Conservation (phyloP, 2,113 vertebrate species). For the Microcebus jonahi region DNA sequence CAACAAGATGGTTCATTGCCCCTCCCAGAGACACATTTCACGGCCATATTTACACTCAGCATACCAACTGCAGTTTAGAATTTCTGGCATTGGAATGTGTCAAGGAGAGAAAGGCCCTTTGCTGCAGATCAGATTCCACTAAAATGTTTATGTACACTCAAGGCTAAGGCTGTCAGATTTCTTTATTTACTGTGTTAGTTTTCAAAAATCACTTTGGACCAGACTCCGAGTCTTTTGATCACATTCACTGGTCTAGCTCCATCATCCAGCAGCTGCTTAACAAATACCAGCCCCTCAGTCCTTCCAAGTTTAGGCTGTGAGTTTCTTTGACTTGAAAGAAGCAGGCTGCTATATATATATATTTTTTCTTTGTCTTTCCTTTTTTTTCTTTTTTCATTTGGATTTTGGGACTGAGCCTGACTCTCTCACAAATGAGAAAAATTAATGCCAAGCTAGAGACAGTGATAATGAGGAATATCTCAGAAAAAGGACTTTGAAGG, state of each 20-base stretch:
- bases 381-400: background rate
- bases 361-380: background rate
- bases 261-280: background rate
- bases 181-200: background rate
- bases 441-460: background rate
- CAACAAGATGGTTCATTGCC: background rate
- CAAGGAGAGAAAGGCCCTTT: background rate
- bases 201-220: background rate
- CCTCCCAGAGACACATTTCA: background rate
- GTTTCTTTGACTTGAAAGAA: slow-evolving; percentile 40
- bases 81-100: background rate
- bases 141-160: slow-evolving; percentile 8
- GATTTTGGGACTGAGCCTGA: background rate
- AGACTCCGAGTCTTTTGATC: background rate
- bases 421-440: slow-evolving; percentile 30
- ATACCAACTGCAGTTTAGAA: background rate
- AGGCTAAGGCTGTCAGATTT: slow-evolving; percentile 3
- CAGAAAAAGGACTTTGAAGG: background rate
- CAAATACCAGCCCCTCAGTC: background rate
- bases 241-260: background rate
- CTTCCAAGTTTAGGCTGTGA: background rate
- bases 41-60: background rate
- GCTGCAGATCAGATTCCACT: background rate
- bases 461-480: background rate
- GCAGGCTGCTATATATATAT: background rate